Conservation (phyloP, 2,113 vertebrate genomes). For the Scytalopus superciliaris region DNA sequence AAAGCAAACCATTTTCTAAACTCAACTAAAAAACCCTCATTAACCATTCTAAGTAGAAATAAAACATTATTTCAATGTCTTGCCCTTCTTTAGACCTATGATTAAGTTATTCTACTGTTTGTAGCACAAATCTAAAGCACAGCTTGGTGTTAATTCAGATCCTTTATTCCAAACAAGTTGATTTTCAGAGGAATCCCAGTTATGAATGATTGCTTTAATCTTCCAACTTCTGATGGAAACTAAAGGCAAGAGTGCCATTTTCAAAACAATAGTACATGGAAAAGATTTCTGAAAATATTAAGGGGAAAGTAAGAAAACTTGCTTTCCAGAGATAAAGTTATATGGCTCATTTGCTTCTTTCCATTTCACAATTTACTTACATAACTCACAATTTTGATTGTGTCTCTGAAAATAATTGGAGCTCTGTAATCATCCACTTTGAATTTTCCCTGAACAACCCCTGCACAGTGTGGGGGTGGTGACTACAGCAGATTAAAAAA, state of each 20-base stretch:
- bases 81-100: not conserved
- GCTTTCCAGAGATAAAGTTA: not conserved
- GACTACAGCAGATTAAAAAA: constrained; percentile 14
- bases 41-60: not conserved
- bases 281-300: not conserved
- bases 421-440: not conserved
- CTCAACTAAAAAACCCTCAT: not conserved
- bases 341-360: not conserved
- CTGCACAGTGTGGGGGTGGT: not conserved
- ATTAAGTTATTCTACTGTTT: not conserved
- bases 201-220: not conserved
- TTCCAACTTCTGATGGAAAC: not conserved
- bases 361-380: not conserved
- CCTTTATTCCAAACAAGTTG: not conserved
- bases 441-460: not conserved
- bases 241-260: not conserved
- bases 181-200: not conserved
- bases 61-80: not conserved
- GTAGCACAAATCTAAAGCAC: not conserved
- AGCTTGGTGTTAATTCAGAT: not conserved
- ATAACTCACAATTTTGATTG: not conserved
- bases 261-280: not conserved
- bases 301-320: not conserved
- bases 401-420: not conserved
- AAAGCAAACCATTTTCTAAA: not conserved